Percentiles rank a stretch among this genome's conserved stretches.
phyloP scores from a whole-genome alignment of 2,797 vertebrate genomes.

The Tadarida brasiliensis region DNA sequence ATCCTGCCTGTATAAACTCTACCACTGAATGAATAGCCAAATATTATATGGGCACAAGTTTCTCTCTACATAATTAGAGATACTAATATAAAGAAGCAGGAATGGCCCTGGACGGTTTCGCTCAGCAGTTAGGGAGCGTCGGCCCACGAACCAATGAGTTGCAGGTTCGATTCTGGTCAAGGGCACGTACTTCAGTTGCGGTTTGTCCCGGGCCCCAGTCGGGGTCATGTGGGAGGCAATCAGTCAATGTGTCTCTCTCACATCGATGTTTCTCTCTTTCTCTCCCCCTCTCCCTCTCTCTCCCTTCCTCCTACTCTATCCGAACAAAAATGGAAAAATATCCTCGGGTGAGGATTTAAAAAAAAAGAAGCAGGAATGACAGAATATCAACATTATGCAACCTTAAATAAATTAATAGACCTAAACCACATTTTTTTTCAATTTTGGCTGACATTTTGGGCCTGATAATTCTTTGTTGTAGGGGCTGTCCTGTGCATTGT shows the following conservation, averaged over 20 bases:
- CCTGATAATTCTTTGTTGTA: not conserved
- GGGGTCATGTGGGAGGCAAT: too few species aligned
- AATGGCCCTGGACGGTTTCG: not conserved
- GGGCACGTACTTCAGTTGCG: too few species aligned
- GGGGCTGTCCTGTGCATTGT: not conserved
- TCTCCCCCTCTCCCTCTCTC: too few species aligned
- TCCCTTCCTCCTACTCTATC: too few species aligned
- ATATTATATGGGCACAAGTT: not conserved
- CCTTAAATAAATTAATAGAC: not conserved
- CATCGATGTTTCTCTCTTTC: too few species aligned
- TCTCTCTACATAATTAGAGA: not conserved
- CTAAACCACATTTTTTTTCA: not conserved
- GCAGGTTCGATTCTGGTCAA: too few species aligned
- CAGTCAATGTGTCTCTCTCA: too few species aligned
- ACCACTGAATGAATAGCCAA: not conserved
- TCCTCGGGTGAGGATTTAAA: too few species aligned
- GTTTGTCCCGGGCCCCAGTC: too few species aligned
- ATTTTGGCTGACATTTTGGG: not conserved
- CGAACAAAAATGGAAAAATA: too few species aligned
- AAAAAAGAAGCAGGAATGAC: not conserved
- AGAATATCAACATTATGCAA: not conserved
- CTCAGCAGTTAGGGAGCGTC: too few species aligned
- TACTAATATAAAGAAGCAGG: not conserved
- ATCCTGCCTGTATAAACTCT: not conserved
- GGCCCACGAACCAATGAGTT: too few species aligned